Conservation (phyloP, 2,888 invertebrate species). For the Lydus trimaculatus region DNA sequence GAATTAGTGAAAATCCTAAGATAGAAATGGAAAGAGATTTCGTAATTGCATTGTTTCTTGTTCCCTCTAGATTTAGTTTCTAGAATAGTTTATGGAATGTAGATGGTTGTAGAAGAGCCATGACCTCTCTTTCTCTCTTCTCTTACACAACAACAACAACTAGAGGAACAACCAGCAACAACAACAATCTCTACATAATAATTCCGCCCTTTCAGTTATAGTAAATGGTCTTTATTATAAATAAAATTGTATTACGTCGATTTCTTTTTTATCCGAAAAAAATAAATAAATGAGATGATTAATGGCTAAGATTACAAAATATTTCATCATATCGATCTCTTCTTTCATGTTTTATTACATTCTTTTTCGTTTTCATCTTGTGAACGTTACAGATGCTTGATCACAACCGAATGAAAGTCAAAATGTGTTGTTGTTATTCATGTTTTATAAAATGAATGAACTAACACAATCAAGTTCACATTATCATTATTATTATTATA, state of each 20-base stretch:
- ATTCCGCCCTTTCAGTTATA: neutral
- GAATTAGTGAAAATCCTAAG: neutral
- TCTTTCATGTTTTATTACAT: neutral
- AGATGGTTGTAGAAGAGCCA: neutral
- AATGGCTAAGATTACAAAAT: neutral
- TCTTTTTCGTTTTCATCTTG: neutral
- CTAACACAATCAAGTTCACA: neutral
- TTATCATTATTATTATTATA: neutral
- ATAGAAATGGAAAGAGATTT: neutral
- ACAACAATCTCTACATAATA: slow-evolving; percentile 2
- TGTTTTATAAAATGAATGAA: neutral
- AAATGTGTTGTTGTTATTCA: neutral
- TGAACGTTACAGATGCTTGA: slow-evolving; percentile 2
- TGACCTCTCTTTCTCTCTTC: neutral
- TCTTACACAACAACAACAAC: slow-evolving; percentile 2
- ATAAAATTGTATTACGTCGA: neutral
- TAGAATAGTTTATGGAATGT: slow-evolving; percentile 3
- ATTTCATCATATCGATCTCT: neutral
- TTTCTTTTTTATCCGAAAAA: neutral
- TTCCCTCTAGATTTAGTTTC: neutral
- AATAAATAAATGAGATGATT: neutral
- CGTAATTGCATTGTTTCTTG: neutral
- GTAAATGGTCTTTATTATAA: neutral
- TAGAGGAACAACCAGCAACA: neutral
- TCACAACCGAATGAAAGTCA: neutral